Percentiles rank a stretch among this genome's conserved stretches.
Evolutionary conservation across 2,113 vertebrate species (phyloP).

Genomic region (Caranx melampygus): DNA sequence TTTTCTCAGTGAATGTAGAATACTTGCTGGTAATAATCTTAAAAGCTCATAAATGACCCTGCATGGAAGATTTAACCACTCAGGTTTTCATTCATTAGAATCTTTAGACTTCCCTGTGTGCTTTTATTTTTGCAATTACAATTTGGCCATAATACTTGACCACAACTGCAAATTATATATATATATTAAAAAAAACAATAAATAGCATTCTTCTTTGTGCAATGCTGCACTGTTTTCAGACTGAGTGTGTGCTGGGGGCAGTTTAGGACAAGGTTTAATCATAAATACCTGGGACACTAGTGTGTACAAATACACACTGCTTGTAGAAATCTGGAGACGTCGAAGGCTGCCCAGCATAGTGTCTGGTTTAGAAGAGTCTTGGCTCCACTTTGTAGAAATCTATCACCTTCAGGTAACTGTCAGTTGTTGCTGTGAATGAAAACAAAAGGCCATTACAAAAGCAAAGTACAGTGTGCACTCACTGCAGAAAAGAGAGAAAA

Average conservation of each 20-base stretch:
- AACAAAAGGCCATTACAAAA: constrained; percentile 9
- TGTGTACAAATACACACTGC: no score
- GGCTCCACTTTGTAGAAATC: not conserved
- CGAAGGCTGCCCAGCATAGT: no score
- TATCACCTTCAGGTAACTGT: not conserved
- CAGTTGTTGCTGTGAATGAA: not conserved
- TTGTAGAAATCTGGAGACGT: no score
- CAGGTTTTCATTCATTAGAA: not conserved
- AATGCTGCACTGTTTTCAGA: not conserved
- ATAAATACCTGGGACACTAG: no score
- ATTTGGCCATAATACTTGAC: not conserved
- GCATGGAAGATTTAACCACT: not conserved
- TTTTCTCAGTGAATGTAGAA: constrained; percentile 4
- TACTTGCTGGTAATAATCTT: not conserved
- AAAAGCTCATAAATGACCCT: not conserved
- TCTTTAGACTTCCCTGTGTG: not conserved
- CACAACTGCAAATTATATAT: not conserved
- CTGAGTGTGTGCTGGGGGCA: not conserved
- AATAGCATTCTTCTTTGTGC: not conserved
- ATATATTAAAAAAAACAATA: not conserved
- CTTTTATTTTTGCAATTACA: not conserved
- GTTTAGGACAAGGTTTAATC: not conserved
- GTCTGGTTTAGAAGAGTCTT: not conserved
- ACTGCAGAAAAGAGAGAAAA: not conserved
- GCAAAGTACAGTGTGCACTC: not conserved